phyloP scores from a whole-genome alignment of 2,797 vertebrate species.

The Pteronotus mesoamericanus region DNA sequence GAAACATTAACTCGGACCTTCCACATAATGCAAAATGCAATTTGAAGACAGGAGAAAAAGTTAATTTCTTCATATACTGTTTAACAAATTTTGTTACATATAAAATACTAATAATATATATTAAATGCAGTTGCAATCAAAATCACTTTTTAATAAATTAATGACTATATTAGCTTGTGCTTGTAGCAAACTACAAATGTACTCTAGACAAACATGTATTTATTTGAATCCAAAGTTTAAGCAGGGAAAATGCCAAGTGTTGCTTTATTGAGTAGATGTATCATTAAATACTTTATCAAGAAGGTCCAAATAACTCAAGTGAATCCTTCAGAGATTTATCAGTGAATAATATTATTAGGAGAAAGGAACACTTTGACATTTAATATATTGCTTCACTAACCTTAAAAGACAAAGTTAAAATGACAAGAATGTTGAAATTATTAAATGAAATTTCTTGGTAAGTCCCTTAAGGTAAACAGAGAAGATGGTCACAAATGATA shows the following conservation, averaged over 20 bases:
- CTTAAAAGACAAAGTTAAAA: not conserved
- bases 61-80: not conserved
- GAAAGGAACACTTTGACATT: not conserved
- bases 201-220: accelerated
- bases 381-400: not conserved
- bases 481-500: not conserved
- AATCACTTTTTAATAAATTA: accelerated
- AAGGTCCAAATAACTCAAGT: not conserved
- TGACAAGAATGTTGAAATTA: not conserved
- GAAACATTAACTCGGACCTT: not conserved
- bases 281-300: not conserved
- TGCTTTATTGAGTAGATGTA: not conserved
- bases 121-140: not conserved
- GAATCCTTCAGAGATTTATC: not conserved
- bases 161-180: not conserved
- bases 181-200: not conserved
- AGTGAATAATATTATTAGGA: not conserved
- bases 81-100: not conserved
- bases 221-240: not conserved
- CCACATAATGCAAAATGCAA: not conserved
- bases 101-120: accelerated
- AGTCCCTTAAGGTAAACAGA: not conserved
- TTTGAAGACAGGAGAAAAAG: not conserved
- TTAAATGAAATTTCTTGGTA: not conserved
- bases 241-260: not conserved